Evolutionary conservation across 1,140 invertebrate genomes (phyloP).

Genomic region (Camponotus floridanus): DNA sequence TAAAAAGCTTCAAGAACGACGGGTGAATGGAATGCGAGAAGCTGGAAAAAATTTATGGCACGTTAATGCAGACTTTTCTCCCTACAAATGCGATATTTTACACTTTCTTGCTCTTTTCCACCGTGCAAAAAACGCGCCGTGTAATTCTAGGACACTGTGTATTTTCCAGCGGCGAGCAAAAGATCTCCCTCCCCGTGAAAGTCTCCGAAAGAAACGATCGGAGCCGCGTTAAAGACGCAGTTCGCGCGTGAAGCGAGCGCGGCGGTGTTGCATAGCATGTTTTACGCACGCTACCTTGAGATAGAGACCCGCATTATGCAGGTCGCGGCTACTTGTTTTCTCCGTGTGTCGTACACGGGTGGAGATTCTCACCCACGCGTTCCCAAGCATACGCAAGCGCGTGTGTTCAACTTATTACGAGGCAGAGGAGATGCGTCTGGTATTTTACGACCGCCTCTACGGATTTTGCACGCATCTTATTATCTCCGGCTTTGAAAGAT

Average conservation of each 20-base stretch:
- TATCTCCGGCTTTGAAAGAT: background rate
- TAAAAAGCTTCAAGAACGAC: background rate
- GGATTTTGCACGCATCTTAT: background rate
- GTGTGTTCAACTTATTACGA: background rate
- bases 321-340: conserved; percentile 60
- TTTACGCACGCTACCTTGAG: conserved; percentile 32
- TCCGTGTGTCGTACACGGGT: conserved; percentile 22
- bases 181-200: conserved; percentile 15
- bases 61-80: background rate
- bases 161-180: background rate
- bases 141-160: conserved; percentile 13
- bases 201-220: conserved; percentile 19
- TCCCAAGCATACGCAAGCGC: background rate
- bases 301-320: conserved; percentile 57
- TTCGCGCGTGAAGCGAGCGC: conserved; percentile 18
- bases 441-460: conserved; percentile 8
- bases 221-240: conserved; percentile 12
- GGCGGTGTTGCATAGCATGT: background rate
- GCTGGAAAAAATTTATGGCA: background rate
- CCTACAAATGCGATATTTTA: background rate
- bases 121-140: background rate
- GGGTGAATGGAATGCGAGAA: background rate
- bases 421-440: conserved; percentile 28
- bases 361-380: conserved; percentile 43
- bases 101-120: background rate